Evolutionary conservation across 2,888 invertebrate genomes (phyloP).

Genomic region (Epistrophe eligans): DNA sequence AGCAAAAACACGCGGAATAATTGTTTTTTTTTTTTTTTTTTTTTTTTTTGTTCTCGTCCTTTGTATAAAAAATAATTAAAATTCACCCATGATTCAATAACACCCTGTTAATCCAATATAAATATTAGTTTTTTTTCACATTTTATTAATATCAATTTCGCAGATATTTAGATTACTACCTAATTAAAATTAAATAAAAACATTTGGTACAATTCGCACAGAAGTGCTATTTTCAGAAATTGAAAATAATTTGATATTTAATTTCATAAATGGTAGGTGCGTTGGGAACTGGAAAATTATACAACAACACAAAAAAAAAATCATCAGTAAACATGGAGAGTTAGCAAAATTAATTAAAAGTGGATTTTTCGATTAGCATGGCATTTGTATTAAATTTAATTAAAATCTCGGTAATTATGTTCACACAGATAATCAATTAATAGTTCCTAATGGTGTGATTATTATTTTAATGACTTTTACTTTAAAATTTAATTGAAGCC

Average conservation of each 20-base stretch:
- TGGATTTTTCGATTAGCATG: constrained; percentile 31
- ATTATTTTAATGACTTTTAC: neutral
- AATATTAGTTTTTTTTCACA: too few species aligned
- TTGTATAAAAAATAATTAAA: neutral
- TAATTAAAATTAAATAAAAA: neutral
- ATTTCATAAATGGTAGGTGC: neutral
- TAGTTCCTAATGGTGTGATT: constrained; percentile 1
- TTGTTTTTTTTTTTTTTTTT: too few species aligned
- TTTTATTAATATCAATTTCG: neutral
- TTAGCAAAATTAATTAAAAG: constrained; percentile 42
- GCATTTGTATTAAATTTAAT: constrained; percentile 21
- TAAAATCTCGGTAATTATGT: constrained; percentile 24
- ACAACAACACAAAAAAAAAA: neutral
- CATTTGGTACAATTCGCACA: neutral
- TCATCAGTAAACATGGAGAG: neutral
- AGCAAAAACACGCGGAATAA: too few species aligned
- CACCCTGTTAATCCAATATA: neutral
- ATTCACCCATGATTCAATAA: neutral
- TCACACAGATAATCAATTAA: constrained; percentile 23
- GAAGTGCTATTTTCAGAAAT: neutral
- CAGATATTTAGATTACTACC: neutral
- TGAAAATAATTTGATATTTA: neutral
- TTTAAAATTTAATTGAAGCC: neutral
- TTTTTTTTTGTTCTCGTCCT: neutral
- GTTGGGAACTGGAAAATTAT: neutral